Conservation (phyloP, 2,888 invertebrate genomes). For the Drosophila picticornis region DNA sequence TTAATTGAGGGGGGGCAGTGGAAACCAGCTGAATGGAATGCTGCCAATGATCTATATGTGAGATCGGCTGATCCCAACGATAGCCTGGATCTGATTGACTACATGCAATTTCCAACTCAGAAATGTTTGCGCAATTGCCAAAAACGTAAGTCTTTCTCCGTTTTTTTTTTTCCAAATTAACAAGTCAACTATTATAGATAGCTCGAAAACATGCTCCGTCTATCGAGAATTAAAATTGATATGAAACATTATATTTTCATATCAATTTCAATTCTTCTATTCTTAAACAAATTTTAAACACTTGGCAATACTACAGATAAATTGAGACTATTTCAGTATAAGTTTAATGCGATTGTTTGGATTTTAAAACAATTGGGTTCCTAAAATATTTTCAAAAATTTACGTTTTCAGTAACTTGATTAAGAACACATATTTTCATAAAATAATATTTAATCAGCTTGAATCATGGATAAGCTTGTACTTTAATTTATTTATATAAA, state of each 20-base stretch:
- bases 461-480: too few species aligned
- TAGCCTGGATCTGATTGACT: conserved; percentile 37
- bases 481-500: not conserved
- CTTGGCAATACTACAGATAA: not conserved
- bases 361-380: not conserved
- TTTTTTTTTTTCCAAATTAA: not conserved
- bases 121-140: conserved; percentile 42
- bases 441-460: too few species aligned
- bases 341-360: not conserved
- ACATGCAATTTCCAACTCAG: conserved; percentile 44
- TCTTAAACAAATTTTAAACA: not conserved
- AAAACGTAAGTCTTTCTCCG: conserved; percentile 26
- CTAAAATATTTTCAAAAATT: not conserved
- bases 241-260: not conserved
- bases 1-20: not conserved
- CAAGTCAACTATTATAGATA: not conserved
- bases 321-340: not conserved
- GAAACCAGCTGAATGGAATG: not conserved
- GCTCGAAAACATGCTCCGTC: not conserved
- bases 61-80: conserved; percentile 10
- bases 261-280: too few species aligned
- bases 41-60: conserved; percentile 15
- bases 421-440: too few species aligned
- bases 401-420: not conserved
- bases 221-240: not conserved